phyloP scores from a whole-genome alignment of 2,113 vertebrate genomes.

The Deroptyus accipitrinus region DNA sequence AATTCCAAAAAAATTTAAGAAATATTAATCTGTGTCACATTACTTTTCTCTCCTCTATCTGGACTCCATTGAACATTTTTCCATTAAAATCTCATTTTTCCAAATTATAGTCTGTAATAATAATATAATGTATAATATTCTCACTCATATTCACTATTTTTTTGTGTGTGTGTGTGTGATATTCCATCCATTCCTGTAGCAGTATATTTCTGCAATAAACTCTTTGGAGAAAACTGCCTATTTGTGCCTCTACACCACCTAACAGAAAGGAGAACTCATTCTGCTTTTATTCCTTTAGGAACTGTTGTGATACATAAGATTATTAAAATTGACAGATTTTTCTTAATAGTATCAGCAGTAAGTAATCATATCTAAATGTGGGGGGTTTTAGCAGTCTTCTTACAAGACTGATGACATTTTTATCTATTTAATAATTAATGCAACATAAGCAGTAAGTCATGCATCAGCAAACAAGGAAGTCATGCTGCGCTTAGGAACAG shows the following conservation, averaged over 20 bases:
- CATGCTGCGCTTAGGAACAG: background rate
- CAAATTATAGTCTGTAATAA: background rate
- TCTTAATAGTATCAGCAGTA: background rate
- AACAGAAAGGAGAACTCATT: background rate
- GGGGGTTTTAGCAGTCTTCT: background rate
- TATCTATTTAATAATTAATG: background rate
- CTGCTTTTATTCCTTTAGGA: background rate
- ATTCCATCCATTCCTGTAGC: background rate
- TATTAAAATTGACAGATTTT: background rate
- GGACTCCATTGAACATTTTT: background rate
- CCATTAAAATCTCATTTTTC: background rate
- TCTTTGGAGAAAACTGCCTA: background rate
- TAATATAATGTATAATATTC: background rate
- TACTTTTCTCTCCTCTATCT: background rate
- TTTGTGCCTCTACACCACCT: background rate
- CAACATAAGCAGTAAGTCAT: background rate
- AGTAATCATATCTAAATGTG: background rate
- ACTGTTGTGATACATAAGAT: background rate
- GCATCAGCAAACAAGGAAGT: background rate
- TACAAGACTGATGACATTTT: background rate
- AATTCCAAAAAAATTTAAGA: background rate
- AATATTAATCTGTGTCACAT: background rate
- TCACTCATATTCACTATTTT: background rate
- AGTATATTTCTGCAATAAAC: background rate
- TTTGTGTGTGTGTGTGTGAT: background rate